These are phyloP conservation scores for Scolanthus callimorphus DNA, from an alignment of 92 coral and sea anemone species.

Conservation along the genomic window DNA sequence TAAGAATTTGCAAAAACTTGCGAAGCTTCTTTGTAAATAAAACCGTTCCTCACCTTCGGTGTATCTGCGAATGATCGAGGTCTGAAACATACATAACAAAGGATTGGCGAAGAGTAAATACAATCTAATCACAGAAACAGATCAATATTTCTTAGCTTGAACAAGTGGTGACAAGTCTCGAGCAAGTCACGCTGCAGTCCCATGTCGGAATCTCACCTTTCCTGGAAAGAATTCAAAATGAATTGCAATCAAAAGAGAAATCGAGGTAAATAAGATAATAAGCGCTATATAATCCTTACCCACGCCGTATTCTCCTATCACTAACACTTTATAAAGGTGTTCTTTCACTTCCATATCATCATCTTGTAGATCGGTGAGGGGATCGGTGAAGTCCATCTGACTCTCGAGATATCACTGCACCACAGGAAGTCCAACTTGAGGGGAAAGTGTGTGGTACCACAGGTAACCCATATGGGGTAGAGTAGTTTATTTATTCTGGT, in stretches of 20 bases:
- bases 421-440: neutral
- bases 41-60: constrained; percentile 98
- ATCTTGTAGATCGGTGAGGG: neutral
- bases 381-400: neutral
- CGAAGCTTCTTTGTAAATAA: too few species aligned
- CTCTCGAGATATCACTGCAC: too few species aligned
- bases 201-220: constrained; percentile 93
- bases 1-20: too few species aligned
- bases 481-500: too few species aligned
- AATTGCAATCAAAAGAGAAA: neutral
- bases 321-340: constrained; percentile 84
- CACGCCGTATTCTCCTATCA: constrained; percentile 91
- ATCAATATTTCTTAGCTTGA: too few species aligned
- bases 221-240: constrained; percentile 41
- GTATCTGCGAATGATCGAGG: constrained; percentile 88
- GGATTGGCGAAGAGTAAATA: neutral
- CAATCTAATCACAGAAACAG: too few species aligned
- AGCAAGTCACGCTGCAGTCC: too few species aligned
- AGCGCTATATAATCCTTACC: constrained; percentile 48
- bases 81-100: constrained; percentile 51
- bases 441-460: too few species aligned
- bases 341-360: constrained; percentile 57
- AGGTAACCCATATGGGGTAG: too few species aligned
- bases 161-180: too few species aligned
- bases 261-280: neutral